Conservation (phyloP, 2,113 vertebrate species). For the Cyphomyrus plagiostoma region DNA sequence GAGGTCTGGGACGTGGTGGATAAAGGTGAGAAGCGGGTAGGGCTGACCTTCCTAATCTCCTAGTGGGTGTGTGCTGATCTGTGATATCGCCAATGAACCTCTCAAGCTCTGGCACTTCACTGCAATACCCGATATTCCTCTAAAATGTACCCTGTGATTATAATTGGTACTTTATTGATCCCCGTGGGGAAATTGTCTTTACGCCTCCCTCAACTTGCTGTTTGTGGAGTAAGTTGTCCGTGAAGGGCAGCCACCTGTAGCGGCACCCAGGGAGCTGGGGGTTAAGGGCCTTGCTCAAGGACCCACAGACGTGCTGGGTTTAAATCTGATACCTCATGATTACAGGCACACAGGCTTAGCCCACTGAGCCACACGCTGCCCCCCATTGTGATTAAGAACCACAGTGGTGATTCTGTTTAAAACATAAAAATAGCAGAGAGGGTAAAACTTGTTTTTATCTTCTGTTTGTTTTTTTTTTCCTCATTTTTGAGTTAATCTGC, state of each 20-base stretch:
- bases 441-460: neutral
- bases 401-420: neutral
- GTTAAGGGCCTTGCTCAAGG: no score
- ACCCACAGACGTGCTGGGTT: no score
- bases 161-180: no score
- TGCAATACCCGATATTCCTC: neutral
- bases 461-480: neutral
- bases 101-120: neutral
- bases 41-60: neutral
- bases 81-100: neutral
- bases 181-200: no score
- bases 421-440: neutral
- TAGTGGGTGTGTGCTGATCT: neutral
- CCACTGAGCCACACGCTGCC: no score
- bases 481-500: neutral
- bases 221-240: no score
- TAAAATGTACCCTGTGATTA: neutral
- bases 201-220: no score
- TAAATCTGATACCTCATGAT: no score
- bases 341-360: no score
- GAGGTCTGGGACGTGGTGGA: conserved; percentile 99
- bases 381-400: neutral
- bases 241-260: no score
- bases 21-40: conserved; percentile 75
- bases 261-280: no score